Evolutionary conservation across 2,113 vertebrate genomes (phyloP), one percentile per base, ranked within the genome.

Genomic region (Pteruthius melanotis): DNA sequence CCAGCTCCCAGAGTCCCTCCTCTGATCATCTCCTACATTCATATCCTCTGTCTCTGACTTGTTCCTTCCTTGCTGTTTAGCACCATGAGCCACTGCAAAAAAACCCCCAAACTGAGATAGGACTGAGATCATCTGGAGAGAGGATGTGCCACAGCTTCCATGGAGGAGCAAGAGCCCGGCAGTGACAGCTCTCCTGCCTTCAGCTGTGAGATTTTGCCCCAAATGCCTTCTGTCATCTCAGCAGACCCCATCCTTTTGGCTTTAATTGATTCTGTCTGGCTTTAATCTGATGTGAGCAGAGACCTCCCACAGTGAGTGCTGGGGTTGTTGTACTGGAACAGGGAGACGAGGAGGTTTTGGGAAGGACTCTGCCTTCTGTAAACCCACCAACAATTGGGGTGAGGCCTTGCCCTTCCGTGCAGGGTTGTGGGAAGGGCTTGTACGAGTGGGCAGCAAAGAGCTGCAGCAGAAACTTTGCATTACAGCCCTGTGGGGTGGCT

Each of bases 231-330:
- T 91, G 74, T 83, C 23, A n/a, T 96, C 83, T 92, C 81, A 90
- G 93, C 93, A 95, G 96, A 94, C 59, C 77, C 86, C 44, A 82
- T 92, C 93, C 81, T 96, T 97, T 96, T 93, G 95, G 72, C 83
- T 96, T 96, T 97, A 97, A 97, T 98, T 97, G 85, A 7, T 97
- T 97, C 90, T 94, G 88, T 77, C 96, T 97, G 96, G 91, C 57
- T 95, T 94, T 96, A 97, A 95, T 95, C 95, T 95, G 92, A 90
- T 89, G 95, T 53, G 78, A 87, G 86, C 87, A 87, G 17, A 87
- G 97, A 95, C 97, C 97, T 98, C 97, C 96, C 96, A 87, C 53
- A 0, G 12, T 19, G 87, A 87, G 64, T 84, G 52, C 42, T 2
- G 6, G 61, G 24, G 33, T 54, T 56, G 2, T 85, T 75, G 53